Conservation (phyloP, 2,888 invertebrate species). For the Agrotis segetum region DNA sequence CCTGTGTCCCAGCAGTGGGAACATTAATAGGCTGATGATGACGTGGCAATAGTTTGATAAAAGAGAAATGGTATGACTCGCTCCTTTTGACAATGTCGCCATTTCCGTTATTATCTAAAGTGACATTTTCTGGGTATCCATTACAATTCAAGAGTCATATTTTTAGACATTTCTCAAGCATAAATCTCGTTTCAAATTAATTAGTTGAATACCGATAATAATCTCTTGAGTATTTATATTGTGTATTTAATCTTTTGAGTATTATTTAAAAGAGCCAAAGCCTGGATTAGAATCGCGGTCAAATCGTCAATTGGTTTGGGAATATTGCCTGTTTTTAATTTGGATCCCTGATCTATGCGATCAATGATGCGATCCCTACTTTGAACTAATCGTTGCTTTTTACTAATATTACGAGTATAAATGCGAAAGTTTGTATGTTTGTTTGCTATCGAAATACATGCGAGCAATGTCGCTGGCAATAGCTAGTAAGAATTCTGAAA, state of each 20-base stretch:
- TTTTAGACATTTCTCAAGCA: neutral
- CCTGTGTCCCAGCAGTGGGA: too few relatives aligned
- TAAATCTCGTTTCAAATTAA: neutral
- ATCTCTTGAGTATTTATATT: too few relatives aligned
- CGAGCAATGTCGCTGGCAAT: too few relatives aligned
- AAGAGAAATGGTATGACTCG: neutral
- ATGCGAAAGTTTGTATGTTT: too few relatives aligned
- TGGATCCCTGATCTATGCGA: constrained; percentile 2
- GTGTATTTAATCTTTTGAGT: neutral
- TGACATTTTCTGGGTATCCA: neutral
- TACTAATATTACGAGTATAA: too few relatives aligned
- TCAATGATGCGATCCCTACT: too few relatives aligned
- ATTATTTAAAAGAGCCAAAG: neutral
- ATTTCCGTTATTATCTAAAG: neutral
- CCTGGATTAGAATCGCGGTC: constrained; percentile 1
- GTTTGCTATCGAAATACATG: too few relatives aligned
- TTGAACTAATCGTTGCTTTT: too few relatives aligned
- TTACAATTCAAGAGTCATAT: neutral
- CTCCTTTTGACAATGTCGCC: neutral
- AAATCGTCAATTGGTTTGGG: neutral
- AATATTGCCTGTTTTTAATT: neutral
- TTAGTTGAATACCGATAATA: neutral
- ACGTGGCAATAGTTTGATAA: neutral
- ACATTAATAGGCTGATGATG: too few relatives aligned
- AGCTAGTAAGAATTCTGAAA: neutral